Evolutionary conservation across 1,140 invertebrate genomes (phyloP).

Genomic region (Drosophila sproati): DNA sequence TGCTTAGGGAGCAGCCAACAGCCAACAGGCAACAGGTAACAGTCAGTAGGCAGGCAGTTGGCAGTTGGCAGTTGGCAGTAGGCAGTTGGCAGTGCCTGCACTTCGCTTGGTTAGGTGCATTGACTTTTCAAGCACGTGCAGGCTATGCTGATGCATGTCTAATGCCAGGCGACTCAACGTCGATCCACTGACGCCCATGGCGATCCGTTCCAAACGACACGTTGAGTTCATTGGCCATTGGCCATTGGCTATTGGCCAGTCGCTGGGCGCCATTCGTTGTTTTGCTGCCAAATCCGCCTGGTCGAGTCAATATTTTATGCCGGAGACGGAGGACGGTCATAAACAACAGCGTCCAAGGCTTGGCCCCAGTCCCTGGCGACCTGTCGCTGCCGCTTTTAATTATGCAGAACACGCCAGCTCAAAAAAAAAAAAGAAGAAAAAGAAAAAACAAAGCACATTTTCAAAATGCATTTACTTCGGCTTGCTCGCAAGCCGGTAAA

Average conservation of each 20-base stretch:
- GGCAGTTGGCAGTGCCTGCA: background rate
- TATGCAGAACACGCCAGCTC: slow-evolving; percentile 58
- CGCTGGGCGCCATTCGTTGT: slow-evolving; percentile 28
- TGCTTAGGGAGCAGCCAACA: background rate
- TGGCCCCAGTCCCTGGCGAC: background rate
- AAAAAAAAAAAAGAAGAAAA: background rate
- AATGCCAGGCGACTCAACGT: slow-evolving; percentile 27
- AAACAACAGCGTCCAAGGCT: slow-evolving; percentile 15
- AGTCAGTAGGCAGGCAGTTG: too few relatives aligned
- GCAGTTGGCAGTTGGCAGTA: too few relatives aligned
- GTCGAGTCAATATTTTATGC: background rate
- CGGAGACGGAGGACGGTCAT: slow-evolving; percentile 21
- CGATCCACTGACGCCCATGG: slow-evolving; percentile 27
- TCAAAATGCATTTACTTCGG: slow-evolving; percentile 23
- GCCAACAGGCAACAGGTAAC: background rate
- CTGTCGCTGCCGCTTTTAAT: slow-evolving; percentile 41
- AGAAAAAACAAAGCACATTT: slow-evolving; percentile 22
- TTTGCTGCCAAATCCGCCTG: slow-evolving; percentile 39
- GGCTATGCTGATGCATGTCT: slow-evolving; percentile 43
- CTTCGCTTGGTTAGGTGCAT: slow-evolving; percentile 29
- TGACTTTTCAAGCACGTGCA: slow-evolving; percentile 49
- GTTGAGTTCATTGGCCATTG: slow-evolving; percentile 38
- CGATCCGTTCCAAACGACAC: slow-evolving; percentile 15
- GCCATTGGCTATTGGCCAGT: background rate
- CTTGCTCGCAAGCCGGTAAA: slow-evolving; percentile 16